Evolutionary conservation across 2,888 invertebrate genomes (phyloP), one percentile per base, ranked within the genome.

Genomic region (Papilio elwesi): DNA sequence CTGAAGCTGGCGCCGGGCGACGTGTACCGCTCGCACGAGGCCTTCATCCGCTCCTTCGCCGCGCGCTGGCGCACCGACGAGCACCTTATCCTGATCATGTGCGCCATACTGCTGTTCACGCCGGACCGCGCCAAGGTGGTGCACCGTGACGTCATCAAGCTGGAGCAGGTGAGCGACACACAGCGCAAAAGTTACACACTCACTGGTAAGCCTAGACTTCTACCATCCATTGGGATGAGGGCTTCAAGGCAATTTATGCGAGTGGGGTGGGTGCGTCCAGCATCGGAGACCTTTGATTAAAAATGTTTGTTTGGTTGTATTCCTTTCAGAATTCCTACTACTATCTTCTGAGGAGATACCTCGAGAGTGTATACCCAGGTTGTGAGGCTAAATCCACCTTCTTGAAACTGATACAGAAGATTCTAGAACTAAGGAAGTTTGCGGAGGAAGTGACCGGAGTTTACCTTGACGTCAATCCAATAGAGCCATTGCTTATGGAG

Each of bases 381-480:
- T 97, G 97, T 84, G 98, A 98, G 84, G 98, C 98, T 0, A 97
- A 97, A 83, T 97, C 97, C 15, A 97, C 96, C 75, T 98, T 98
- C 92, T 92, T 97, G 38, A 97, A 97, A 83, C 94, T 99, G 74
- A 97, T 99, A 78, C 97, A 97, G 91, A 98, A 98, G 93, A 97
- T 99, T 80, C 96, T 97, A 43, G 98, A 99, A 85, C 95, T 99
- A 36, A 96, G 98, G 78, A 96, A 96, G 82, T 94, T 99, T 69
- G 98, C 98, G 74, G 98, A 98, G 80, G 97, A 97, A 81, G 96
- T 98, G n/a, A 97, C 98, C 10, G 96, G 97, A 53, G 97, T 98
- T 6, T 98, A 98, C 87, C 94, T 99, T 43, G 97, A 98, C 89
- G 97, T 98, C 0, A 98, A 99, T 94, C 98, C 99, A 48, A 97